Conservation (phyloP, 2,797 vertebrate genomes). For the Gobio occitaniae region DNA sequence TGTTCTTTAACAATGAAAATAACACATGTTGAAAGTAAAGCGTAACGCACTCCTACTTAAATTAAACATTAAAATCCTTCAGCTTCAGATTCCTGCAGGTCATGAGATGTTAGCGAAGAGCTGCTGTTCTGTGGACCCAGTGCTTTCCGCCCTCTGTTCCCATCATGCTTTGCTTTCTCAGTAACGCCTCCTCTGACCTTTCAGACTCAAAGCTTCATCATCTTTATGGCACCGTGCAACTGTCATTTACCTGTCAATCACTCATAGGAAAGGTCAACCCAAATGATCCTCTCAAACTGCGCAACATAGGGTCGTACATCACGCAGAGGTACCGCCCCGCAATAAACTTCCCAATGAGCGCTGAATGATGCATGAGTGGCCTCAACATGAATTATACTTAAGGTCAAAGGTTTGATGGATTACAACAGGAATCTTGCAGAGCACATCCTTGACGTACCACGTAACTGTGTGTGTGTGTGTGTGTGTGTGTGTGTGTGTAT, state of each 20-base stretch:
- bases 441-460: neutral
- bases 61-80: neutral
- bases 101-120: neutral
- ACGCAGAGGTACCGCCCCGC: neutral
- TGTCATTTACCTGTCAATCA: conserved; percentile 45
- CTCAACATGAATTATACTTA: conserved; percentile 11
- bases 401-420: neutral
- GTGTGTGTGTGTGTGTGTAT: conserved; percentile 49
- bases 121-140: neutral
- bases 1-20: neutral
- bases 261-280: conserved; percentile 35
- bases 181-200: conserved; percentile 45
- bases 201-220: conserved; percentile 39
- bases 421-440: neutral
- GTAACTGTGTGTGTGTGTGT: neutral
- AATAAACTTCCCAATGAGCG: neutral
- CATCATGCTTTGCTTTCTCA: conserved; percentile 30
- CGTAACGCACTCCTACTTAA: neutral
- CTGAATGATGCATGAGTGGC: neutral
- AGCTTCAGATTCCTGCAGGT: neutral
- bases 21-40: neutral
- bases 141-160: neutral
- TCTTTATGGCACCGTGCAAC: conserved; percentile 16
- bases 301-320: neutral
- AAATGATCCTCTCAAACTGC: conserved; percentile 20